Evolutionary conservation across 2,888 invertebrate genomes (phyloP).

Genomic region (Spatulosminthurus flaviceps): DNA sequence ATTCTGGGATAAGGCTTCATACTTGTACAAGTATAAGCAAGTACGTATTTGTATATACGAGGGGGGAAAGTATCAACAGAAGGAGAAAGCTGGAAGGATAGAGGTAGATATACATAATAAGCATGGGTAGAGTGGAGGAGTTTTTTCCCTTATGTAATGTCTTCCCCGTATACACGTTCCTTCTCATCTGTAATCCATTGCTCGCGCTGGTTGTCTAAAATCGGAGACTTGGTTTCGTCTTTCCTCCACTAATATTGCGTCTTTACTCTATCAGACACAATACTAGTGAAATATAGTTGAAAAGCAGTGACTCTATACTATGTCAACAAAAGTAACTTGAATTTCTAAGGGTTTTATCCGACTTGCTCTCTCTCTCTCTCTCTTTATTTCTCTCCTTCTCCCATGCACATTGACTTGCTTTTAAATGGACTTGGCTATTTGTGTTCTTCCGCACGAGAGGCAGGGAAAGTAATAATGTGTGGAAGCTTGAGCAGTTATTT

Average conservation of each 20-base stretch:
- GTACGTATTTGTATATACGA: too few species aligned
- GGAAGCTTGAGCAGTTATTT: background rate
- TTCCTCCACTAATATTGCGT: constrained; percentile 35
- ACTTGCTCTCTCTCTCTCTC: background rate
- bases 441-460: background rate
- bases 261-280: constrained; percentile 34
- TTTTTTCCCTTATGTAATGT: background rate
- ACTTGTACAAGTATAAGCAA: too few species aligned
- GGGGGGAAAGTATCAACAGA: too few species aligned
- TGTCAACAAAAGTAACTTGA: constrained; percentile 34
- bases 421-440: background rate
- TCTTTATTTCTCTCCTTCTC: background rate
- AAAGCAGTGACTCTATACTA: constrained; percentile 36
- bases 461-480: background rate
- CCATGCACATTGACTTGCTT: background rate
- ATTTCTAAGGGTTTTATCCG: background rate
- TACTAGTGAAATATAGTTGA: constrained; percentile 39
- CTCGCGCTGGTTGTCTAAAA: background rate
- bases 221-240: constrained; percentile 5
- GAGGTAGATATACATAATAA: too few species aligned
- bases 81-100: too few species aligned
- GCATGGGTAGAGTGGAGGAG: too few species aligned
- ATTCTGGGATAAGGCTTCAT: too few species aligned
- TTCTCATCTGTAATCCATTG: too few species aligned
- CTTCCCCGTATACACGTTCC: too few species aligned